Evolutionary conservation across 2,113 vertebrate genomes (phyloP).

Genomic region (Cranoglanis bouderius): DNA sequence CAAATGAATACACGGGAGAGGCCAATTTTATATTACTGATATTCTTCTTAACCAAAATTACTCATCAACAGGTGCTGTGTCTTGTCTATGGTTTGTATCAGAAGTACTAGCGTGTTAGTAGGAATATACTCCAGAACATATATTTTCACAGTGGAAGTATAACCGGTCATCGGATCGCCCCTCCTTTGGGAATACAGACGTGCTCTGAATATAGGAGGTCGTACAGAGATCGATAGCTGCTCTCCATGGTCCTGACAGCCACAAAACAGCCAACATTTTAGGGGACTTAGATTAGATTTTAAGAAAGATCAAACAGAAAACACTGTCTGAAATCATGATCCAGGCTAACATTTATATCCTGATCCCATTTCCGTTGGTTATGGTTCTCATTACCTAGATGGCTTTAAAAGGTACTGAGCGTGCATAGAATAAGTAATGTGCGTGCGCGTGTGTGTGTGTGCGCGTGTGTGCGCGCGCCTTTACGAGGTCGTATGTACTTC

Average conservation of each 20-base stretch:
- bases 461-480: constrained; percentile 13
- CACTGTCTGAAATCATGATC: constrained; percentile 12
- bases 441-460: constrained; percentile 17
- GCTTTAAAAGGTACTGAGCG: constrained; percentile 50
- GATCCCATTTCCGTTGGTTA: constrained; percentile 57
- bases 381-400: constrained; percentile 53
- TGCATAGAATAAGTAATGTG: constrained; percentile 67
- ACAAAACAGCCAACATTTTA: background rate
- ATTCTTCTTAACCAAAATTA: background rate
- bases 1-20: background rate
- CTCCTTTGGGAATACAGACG: constrained; percentile 38
- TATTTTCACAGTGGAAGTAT: constrained; percentile 23
- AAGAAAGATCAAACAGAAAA: background rate
- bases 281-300: background rate
- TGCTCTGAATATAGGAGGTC: constrained; percentile 35
- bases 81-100: background rate
- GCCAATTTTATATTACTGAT: background rate
- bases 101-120: background rate
- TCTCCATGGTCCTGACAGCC: constrained; percentile 62
- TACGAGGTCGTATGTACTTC: constrained; percentile 35
- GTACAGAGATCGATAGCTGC: constrained; percentile 27
- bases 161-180: constrained; percentile 3
- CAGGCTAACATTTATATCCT: background rate
- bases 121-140: background rate
- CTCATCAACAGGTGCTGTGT: constrained; percentile 33